Evolutionary conservation across 2,797 vertebrate genomes (phyloP), one percentile per base, ranked within the genome.

Genomic region (Urosaurus nigricauda): DNA sequence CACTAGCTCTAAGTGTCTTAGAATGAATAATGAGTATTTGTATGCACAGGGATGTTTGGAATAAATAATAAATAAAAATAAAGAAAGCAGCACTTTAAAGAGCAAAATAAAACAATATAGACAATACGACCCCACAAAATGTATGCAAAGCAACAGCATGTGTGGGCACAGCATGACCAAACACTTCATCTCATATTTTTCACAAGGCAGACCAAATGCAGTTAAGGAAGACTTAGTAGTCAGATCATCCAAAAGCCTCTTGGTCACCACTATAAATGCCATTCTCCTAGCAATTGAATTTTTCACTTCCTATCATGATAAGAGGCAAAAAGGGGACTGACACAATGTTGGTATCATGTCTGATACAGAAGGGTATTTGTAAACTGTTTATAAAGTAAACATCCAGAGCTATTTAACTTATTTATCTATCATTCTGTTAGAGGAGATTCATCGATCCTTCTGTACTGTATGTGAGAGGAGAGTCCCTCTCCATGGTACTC

Each of bases 1-100:
- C 75, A 92, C 93, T 80, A 81, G 89, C 11, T 51, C 24, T 90
- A 40, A 6, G 17, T 92, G 88, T 85, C 85, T 93, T 91, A 95
- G 29, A 65, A 37, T 35, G 43, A 77, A 53, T 63, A 93, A 71
- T 56, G n/a, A 73, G n/a, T 7, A 35, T 37, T 51, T 84, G n/a
- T 71, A 53, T 43, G 21, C 51, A 84, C 14, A 32, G n/a, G 24
- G 0, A 43, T 47, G 51, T 60, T 81, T 43, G 17, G 68, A 81
- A 87, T 51, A 40, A 78, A 63, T 35, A 78, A 86, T 51, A 68
- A 79, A 65, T 68, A 68, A 26, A 60, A 26, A 24, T 43, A 81
- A 87, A 73, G 71, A 58, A 88, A 88, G 84, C 19, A 51, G 5
- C 0, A 32, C 17, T 78, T 77, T 13, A 88, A 84, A 78, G 1